Evolutionary conservation across 2,797 vertebrate species (phyloP).

Genomic region (Gymnocypris eckloni): DNA sequence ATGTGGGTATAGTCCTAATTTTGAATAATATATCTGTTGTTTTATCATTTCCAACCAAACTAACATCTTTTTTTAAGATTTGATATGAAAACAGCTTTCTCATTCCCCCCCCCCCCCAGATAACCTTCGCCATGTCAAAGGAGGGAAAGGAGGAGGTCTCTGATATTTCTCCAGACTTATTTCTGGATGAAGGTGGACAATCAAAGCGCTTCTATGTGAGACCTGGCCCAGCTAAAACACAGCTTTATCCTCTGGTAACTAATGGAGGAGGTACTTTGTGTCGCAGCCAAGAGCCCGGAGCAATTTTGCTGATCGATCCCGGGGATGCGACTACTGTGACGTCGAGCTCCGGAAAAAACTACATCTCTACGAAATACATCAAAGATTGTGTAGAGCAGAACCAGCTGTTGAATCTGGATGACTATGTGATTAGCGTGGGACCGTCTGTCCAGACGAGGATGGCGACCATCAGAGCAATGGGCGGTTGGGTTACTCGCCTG

Average conservation of each 20-base stretch:
- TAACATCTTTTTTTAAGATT: too few relatives aligned
- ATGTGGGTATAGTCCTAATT: too few relatives aligned
- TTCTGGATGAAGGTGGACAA: constrained; percentile 71
- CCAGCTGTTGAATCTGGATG: constrained; percentile 79
- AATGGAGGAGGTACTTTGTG: constrained; percentile 84
- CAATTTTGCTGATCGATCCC: constrained; percentile 82
- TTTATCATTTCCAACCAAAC: too few relatives aligned
- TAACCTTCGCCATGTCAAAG: too few relatives aligned
- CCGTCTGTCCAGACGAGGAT: constrained; percentile 43
- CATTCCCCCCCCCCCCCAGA: too few relatives aligned
- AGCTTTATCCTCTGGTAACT: constrained; percentile 81
- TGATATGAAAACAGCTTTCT: too few relatives aligned
- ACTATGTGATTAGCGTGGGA: constrained; percentile 73
- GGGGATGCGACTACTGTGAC: constrained; percentile 66
- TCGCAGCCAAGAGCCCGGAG: constrained; percentile 80
- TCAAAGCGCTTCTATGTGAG: constrained; percentile 80
- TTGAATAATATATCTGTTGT: too few relatives aligned
- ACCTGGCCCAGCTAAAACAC: constrained; percentile 75
- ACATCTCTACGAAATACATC: constrained; percentile 83
- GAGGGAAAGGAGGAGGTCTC: not conserved
- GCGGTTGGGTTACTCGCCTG: constrained; percentile 74
- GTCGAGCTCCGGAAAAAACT: constrained; percentile 65
- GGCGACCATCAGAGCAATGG: constrained; percentile 41
- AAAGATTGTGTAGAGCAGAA: constrained; percentile 82
- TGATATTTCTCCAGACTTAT: constrained; percentile 67